Evolutionary conservation across 1,140 invertebrate species (phyloP), one percentile per base, ranked within the genome.

Genomic region (Drosophila pseudoobscura): DNA sequence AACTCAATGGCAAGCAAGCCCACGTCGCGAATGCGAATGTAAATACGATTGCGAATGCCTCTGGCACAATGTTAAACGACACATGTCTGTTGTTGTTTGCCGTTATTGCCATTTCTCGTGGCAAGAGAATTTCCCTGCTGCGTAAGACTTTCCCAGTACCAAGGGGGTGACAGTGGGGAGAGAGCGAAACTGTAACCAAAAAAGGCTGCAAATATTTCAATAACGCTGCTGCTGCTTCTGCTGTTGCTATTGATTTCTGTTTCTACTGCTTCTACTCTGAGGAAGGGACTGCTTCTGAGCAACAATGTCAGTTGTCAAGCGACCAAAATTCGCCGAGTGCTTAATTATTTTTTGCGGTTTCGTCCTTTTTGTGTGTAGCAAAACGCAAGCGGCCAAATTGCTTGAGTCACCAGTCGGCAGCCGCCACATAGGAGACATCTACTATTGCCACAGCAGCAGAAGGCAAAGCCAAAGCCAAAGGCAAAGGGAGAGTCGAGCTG

Each of bases 341-440:
- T 87, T 88, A 87, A 87, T 87, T 87, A 87, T 87, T 87, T 87
- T 87, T 87, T 87, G 83, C 58, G 83, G 83, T 87, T 88, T 82
- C 72, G 75, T 56, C 83, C 83, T 46, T 46, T 65, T 84, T 73
- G 74, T 65, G 71, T 54, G 39, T 39, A 31, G 8, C 31, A 47
- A 49, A 75, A 72, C 54, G 44, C 44, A 72, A 72, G 62, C 15
- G 29, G 26, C 49, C 22, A 73, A 80, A 82, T 87, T 64, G 83
- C 83, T 88, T 88, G 75, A 78, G 75, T 73, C 78, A 65, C 54
- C 47, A 51, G 47, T 39, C 17, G 35, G 31, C 72, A 53, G 41
- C 55, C 43, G 50, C 62, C 50, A 26, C 26, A 58, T 49, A 50
- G 35, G 58, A 46, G 46, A 43, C 39, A 49, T 41, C 59, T 31